A percentile compares a stretch with the other conserved stretches of the same genome.
Evolutionary conservation across 2,113 vertebrate genomes (phyloP).

Genomic region (Paralichthys olivaceus): DNA sequence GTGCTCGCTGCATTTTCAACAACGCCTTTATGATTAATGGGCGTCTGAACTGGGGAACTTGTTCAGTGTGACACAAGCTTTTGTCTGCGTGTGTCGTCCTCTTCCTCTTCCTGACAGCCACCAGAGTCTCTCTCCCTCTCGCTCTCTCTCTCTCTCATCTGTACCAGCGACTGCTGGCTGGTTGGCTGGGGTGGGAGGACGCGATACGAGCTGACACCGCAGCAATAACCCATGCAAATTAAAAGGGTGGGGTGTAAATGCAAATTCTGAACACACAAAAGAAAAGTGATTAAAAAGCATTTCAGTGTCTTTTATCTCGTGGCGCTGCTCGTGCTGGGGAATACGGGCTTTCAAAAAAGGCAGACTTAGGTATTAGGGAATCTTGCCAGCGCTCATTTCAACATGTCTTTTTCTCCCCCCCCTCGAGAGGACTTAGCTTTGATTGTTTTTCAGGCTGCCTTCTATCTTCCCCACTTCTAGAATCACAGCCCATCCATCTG

Average conservation of each 20-base stretch:
- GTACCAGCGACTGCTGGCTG: conserved; percentile 25
- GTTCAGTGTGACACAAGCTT: conserved; percentile 75
- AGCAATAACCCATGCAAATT: conserved; percentile 81
- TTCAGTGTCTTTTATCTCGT: conserved; percentile 67
- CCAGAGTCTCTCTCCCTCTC: conserved; percentile 35
- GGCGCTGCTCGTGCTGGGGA: conserved; percentile 44
- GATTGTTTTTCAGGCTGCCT: conserved; percentile 55
- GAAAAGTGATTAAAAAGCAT: conserved; percentile 78
- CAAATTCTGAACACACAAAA: conserved; percentile 77
- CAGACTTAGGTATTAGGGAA: conserved; percentile 39
- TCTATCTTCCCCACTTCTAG: conserved; percentile 29
- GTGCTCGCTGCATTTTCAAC: conserved; percentile 42
- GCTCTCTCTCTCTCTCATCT: conserved; percentile 11
- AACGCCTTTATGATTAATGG: conserved; percentile 77
- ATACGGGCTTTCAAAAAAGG: conserved; percentile 60
- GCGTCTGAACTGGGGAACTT: conserved; percentile 62
- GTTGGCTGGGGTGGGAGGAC: conserved; percentile 38
- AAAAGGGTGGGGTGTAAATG: conserved; percentile 70
- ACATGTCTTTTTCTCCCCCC: conserved; percentile 14
- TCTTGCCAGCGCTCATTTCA: conserved; percentile 55
- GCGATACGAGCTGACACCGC: conserved; percentile 77
- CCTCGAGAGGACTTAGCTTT: conserved; percentile 61
- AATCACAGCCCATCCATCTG: conserved; percentile 38
- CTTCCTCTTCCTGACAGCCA: conserved; percentile 70
- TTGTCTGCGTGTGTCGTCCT: conserved; percentile 75